Conservation (phyloP, 2,113 vertebrate genomes). For the Phylloscopus trochiloides region DNA sequence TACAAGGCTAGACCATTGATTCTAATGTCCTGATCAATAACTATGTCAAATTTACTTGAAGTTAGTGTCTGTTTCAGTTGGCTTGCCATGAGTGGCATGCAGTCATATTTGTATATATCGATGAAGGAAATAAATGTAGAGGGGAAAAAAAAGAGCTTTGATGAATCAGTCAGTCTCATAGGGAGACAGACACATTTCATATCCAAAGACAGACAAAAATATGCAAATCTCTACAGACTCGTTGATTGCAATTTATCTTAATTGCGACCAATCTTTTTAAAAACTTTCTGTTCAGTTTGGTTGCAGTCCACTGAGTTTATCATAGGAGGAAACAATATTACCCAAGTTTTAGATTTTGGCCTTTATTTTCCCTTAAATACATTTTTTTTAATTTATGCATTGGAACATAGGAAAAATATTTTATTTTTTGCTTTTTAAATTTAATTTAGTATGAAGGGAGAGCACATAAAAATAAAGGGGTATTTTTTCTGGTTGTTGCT, state of each 20-base stretch:
- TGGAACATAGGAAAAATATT: neutral
- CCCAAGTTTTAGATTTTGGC: neutral
- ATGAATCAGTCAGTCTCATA: neutral
- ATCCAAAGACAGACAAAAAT: neutral
- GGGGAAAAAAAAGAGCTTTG: neutral
- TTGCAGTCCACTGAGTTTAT: neutral
- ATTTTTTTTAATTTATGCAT: neutral
- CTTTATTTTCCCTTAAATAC: neutral
- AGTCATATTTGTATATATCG: neutral
- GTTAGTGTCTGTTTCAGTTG: neutral
- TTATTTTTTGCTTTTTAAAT: neutral
- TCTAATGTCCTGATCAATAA: neutral
- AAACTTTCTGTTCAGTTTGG: neutral
- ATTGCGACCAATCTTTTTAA: neutral
- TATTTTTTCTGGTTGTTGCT: neutral
- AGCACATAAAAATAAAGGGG: neutral
- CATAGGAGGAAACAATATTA: neutral
- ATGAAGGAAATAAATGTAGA: neutral
- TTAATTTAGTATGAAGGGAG: neutral
- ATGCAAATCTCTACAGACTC: neutral
- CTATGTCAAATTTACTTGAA: neutral
- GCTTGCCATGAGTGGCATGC: neutral
- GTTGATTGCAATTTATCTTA: neutral
- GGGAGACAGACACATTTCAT: neutral
- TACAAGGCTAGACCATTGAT: neutral